Base-by-base conservation (phyloP, 2,888 invertebrate genomes). In the Lagria hirta region DNA sequence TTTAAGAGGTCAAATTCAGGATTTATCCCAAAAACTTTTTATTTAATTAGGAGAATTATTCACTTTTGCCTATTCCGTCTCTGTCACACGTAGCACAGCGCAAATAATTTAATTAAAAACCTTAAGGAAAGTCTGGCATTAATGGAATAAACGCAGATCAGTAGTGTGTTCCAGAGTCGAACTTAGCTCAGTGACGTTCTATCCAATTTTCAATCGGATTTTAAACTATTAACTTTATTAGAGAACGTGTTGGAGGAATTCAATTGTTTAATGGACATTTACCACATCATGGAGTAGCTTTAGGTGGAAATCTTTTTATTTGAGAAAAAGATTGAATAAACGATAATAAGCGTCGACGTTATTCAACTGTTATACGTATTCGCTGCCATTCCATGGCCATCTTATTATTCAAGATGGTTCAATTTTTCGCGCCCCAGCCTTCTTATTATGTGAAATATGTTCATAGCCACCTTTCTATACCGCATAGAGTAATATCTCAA, bases 401-500 rank as follows among this genome's bases (percentile, higher is more conserved):
- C 64, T 62, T 62, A 63, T 64, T 64, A 65, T 64, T 61, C 64
- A 58, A 52, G 59, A 62, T 61, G 63, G n/a, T 62, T 65, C 62
- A 65, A 63, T 65, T 66, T 64, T 63, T 64, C 61, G 58, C 46
- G 23, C 42, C 47, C 47, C 28, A 23, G 23, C 36, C 32, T 60
- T 60, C 60, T 68, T 67, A 69, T 68, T 66, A 66, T 61, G 66
- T 68, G 68, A 69, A 67, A 67, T 68, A 68, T 68, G 66, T 62
- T 67, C 67, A 65, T 65, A 64, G 66, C 64, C 64, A 67, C 66
- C 67, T 67, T 67, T 66, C 66, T 66, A 66, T 67, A 67, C 67
- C 67, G 66, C 67, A 64, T 61, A 64, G 66, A 58, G 66, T 62
- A 67, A 68, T 69, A 69, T 68, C 68, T 69, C 68, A 69, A 67